Evolutionary conservation across 2,797 vertebrate genomes (phyloP), one percentile per base, ranked within the genome.

Genomic region (Gymnocypris eckloni): DNA sequence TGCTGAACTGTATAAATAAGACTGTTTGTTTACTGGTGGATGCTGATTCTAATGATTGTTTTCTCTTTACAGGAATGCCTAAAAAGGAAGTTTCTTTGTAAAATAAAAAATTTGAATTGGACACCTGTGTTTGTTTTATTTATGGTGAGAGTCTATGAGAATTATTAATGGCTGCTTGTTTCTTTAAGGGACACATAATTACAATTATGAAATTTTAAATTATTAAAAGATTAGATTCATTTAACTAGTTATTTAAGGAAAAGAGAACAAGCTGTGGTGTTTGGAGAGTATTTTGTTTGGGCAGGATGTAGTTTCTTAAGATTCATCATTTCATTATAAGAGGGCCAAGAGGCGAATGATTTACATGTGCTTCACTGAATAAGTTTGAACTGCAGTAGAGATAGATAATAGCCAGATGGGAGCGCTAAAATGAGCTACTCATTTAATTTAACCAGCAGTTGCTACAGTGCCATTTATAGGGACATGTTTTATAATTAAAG

Each of bases 31-130:
- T 75, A 9, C 22, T 1, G 22, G 20, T n/a, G n/a, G 7, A 22
- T 73, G 28, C 6, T 20, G 45, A 70, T 61, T 80, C 22, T 75
- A n/a, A 86, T 75, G 22, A 6, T 5, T 66, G 59, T 7, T 54
- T 56, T 39, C 80, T 79, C 48, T 86, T 90, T 50, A 56, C 92
- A 96, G 95, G 93, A 95, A 90, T 91, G 89, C 93, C 89, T 95
- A 89, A 94, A 61, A 61, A 67, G 86, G 76, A 75, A 89, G 75
- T 86, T 85, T 85, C 82, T 94, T 94, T 94, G 92, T 93, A 88
- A 91, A 96, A 95, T 95, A 95, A 95, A 93, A 89, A 94, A 95
- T 69, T 13, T 16, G 88, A 91, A 91, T 28, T 61, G 18, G 64
- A 28, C 28, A 6, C 3, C 20, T 73, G 39, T 56, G 4, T 22